Conservation (phyloP, 2,888 invertebrate genomes). For the Drosophila neonasuta region DNA sequence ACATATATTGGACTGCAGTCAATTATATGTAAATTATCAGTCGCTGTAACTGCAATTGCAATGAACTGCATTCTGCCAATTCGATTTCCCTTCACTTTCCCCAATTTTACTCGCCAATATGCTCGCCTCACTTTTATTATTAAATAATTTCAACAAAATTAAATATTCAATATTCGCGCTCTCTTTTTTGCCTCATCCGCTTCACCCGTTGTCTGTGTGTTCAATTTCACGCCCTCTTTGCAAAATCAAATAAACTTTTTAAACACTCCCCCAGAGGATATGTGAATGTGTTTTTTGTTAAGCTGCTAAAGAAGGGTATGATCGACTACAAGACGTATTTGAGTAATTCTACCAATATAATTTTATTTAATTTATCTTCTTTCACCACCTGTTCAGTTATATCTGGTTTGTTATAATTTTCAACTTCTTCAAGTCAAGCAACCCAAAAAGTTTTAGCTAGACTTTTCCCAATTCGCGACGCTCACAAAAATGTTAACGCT, state of each 20-base stretch:
- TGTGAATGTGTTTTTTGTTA: not conserved
- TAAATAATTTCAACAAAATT: constrained; percentile 49
- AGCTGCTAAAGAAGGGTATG: not conserved
- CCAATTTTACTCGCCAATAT: constrained; percentile 33
- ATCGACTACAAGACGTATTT: not conserved
- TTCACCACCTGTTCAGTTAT: not conserved
- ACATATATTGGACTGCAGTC: constrained; percentile 29
- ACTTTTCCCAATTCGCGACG: not conserved
- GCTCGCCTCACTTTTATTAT: constrained; percentile 45
- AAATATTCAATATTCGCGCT: constrained; percentile 43
- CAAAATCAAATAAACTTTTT: constrained; percentile 9
- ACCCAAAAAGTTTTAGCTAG: not conserved
- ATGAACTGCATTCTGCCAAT: constrained; percentile 44
- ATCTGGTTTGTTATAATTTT: not conserved
- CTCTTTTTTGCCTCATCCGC: not conserved
- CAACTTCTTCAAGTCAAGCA: not conserved
- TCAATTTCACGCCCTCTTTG: constrained; percentile 22
- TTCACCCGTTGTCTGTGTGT: constrained; percentile 8
- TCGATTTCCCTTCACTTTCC: constrained; percentile 27
- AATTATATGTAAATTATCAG: constrained; percentile 68
- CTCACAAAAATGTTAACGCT: not conserved
- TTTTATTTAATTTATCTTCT: too few relatives aligned
- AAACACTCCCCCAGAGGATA: not conserved
- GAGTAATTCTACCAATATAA: not conserved
- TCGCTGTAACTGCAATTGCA: constrained; percentile 36